These are phyloP conservation scores for Anas georgica DNA, from an alignment of 2,797 vertebrate genomes.

Conservation along the genomic window DNA sequence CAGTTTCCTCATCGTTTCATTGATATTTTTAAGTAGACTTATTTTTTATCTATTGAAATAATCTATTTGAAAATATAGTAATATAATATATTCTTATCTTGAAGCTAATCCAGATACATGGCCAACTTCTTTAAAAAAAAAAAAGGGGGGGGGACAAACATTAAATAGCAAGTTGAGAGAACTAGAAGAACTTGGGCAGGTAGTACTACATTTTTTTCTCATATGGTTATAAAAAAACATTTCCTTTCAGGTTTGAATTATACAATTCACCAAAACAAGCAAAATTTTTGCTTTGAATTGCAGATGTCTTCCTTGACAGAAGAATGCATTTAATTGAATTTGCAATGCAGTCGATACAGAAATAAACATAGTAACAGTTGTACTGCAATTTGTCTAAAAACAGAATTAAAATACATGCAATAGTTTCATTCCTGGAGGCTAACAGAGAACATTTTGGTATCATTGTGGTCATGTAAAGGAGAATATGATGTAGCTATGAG, in stretches of 20 bases:
- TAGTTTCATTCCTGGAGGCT: not conserved
- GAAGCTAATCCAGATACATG: not conserved
- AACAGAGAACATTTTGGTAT: slow-evolving; percentile 33
- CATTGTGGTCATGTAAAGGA: slow-evolving; percentile 7
- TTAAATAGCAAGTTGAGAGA: not conserved
- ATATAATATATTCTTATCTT: not conserved
- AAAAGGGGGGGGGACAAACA: not conserved
- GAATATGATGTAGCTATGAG: not conserved
- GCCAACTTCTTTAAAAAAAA: not conserved
- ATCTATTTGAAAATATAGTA: slow-evolving; percentile 3
- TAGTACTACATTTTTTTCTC: not conserved
- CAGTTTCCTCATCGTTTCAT: slow-evolving; percentile 7
- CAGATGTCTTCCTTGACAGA: slow-evolving; percentile 39
- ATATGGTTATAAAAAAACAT: not conserved
- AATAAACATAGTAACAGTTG: slow-evolving; percentile 31
- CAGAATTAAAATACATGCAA: slow-evolving; percentile 26
- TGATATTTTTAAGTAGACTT: slow-evolving; percentile 19
- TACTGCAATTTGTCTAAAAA: not conserved
- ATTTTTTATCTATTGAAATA: slow-evolving; percentile 17
- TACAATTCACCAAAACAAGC: slow-evolving; percentile 13
- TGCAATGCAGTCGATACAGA: slow-evolving; percentile 40
- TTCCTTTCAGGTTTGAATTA: slow-evolving; percentile 15
- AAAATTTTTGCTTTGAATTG: slow-evolving; percentile 48
- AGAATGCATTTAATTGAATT: slow-evolving; percentile 49
- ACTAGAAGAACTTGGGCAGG: not conserved